Conservation (phyloP, 1,140 invertebrate genomes). For the Antheraea mylitta region DNA sequence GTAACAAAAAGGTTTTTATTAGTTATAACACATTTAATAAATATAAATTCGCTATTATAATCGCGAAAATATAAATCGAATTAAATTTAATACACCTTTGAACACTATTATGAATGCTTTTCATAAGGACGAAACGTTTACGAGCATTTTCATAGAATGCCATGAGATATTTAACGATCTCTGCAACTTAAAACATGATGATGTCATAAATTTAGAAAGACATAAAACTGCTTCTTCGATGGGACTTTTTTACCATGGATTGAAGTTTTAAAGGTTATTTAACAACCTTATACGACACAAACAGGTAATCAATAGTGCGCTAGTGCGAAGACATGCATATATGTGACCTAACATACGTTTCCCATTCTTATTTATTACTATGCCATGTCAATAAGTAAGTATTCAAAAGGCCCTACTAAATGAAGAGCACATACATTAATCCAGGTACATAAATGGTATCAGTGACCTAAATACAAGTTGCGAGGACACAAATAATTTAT, state of each 20-base stretch:
- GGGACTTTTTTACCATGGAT: background rate
- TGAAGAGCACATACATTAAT: background rate
- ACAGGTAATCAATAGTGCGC: no score
- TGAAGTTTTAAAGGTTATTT: background rate
- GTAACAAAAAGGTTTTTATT: background rate
- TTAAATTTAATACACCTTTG: background rate
- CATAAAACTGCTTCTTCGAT: background rate
- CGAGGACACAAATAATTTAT: conserved; percentile 16
- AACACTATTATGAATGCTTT: background rate
- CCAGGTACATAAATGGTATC: background rate
- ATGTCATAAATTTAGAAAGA: background rate
- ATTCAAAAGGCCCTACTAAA: background rate
- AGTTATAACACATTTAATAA: background rate
- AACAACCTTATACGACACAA: background rate
- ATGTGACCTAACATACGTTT: background rate
- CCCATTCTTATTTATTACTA: background rate
- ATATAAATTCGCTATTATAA: background rate
- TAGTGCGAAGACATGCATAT: background rate
- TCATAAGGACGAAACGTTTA: conserved; percentile 30
- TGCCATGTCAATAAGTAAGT: background rate
- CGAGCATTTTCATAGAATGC: conserved; percentile 24
- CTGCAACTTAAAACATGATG: background rate
- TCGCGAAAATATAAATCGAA: background rate
- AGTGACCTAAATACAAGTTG: conserved; percentile 4
- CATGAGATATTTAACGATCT: conserved; percentile 45